Evolutionary conservation across 92 coral and sea anemone genomes (phyloP).

Genomic region (Nematostella vectensis): DNA sequence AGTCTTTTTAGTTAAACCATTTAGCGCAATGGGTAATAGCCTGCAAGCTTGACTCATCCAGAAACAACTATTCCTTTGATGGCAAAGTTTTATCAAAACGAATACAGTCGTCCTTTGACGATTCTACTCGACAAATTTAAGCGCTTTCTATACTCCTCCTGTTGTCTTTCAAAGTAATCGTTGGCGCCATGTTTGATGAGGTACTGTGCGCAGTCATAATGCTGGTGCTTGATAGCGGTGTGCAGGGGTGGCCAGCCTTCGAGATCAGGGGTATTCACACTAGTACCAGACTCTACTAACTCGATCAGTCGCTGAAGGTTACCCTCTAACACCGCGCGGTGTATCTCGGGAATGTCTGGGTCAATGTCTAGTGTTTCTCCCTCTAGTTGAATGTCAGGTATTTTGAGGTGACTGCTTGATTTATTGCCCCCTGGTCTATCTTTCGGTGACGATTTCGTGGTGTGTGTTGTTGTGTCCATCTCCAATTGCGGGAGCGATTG

Average conservation of each 20-base stretch:
- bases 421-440: neutral
- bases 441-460: neutral
- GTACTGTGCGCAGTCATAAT: conserved; percentile 46
- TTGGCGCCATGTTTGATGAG: conserved; percentile 53
- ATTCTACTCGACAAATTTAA: conserved; percentile 14
- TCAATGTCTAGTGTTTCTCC: conserved; percentile 28
- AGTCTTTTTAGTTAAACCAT: too few relatives aligned
- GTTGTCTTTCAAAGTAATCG: conserved; percentile 55
- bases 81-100: too few relatives aligned
- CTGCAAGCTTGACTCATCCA: too few relatives aligned
- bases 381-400: conserved; percentile 25
- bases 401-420: neutral
- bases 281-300: conserved; percentile 42
- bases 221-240: conserved; percentile 43
- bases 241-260: conserved; percentile 82
- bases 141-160: conserved; percentile 51
- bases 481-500: too few relatives aligned
- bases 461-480: neutral
- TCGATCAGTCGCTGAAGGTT: conserved; percentile 21
- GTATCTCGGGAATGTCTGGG: conserved; percentile 42
- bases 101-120: conserved; percentile 13
- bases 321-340: conserved; percentile 36
- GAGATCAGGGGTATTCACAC: conserved; percentile 45
- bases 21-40: too few relatives aligned
- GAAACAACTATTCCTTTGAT: too few relatives aligned